Evolutionary conservation across 2,113 vertebrate species (phyloP), one percentile per base, ranked within the genome.

Genomic region (Dipodomys stephensi): DNA sequence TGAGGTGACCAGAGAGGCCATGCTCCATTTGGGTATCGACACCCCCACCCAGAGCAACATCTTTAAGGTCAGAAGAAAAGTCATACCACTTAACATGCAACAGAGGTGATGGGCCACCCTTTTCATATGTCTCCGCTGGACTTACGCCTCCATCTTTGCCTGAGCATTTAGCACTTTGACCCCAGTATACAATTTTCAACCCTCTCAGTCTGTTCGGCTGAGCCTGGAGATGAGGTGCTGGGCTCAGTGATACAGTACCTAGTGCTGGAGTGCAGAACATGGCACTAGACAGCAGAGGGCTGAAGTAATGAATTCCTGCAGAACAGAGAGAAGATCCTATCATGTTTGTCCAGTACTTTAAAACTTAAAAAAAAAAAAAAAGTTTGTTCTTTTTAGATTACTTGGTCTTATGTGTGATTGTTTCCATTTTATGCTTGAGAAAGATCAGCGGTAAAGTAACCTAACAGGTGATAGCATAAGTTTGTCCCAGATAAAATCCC

Each of bases 1-100:
- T 86, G 92, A 98, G 53, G 99, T 99, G 96, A 99, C 99, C 49
- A 97, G 98, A 69, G 98, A 98, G 92, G 99, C 99, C 18, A 99
- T 99, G 99, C 97, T 98, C 86, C 98, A 99, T 97, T 97, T 99
- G 97, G 99, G 99, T 92, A 99, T 99, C 60, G 85, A 98, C 69
- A 60, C n/a, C 15, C 96, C 97, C 57, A 98, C 95, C 5, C 99
- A 98, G 97, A 98, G 96, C 96, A 98, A 99, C 62, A 97, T 99
- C 97, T 99, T 99, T 97, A 98, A 97, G 99, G 99, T 99, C 97
- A 98, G 98, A 88, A 71, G 44, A 64, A 69, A 94, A 92, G 22
- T 12, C 57, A 12, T 7, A 44, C 64, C 67, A 7, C 65, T 76
- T 49, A 16, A 39, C 0, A 32, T 80, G 78, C 82, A 76, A 30